Conservation (phyloP, 2,888 invertebrate genomes). For the Heliconius sara region DNA sequence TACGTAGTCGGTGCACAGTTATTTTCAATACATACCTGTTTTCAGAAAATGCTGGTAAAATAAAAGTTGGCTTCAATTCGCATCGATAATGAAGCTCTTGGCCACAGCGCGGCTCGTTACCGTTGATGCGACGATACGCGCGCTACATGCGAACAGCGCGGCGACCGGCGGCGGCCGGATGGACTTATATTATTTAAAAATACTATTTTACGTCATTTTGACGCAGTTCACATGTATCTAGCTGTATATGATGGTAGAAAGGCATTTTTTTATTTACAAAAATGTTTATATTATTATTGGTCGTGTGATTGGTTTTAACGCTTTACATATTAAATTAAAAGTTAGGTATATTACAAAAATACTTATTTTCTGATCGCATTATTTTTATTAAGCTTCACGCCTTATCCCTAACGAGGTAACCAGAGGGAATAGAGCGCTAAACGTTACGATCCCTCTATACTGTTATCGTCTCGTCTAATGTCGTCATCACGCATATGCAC, state of each 20-base stretch:
- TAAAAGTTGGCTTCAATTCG: constrained; percentile 33
- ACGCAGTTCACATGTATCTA: not conserved
- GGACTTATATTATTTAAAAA: not conserved
- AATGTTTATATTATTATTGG: too few species aligned
- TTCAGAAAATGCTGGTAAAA: constrained; percentile 28
- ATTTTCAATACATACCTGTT: constrained; percentile 30
- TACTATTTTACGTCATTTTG: not conserved
- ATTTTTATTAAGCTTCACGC: too few species aligned
- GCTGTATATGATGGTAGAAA: not conserved
- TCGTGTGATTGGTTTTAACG: too few species aligned
- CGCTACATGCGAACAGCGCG: constrained; percentile 4
- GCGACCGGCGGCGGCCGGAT: not conserved
- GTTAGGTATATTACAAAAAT: too few species aligned
- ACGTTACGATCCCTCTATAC: too few species aligned
- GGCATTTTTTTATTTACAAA: too few species aligned
- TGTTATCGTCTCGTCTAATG: too few species aligned
- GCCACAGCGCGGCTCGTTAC: constrained; percentile 37
- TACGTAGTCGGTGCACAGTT: constrained; percentile 1
- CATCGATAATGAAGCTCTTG: constrained; percentile 37
- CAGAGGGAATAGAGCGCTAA: too few species aligned
- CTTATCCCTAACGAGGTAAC: too few species aligned
- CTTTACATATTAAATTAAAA: too few species aligned
- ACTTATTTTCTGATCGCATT: too few species aligned
- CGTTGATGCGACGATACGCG: constrained; percentile 24
- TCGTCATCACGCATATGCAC: too few species aligned